A percentile compares a stretch with the other conserved stretches of the same genome.
Conservation (phyloP, 2,797 vertebrate genomes). For the Parauchenoglanis ngamensis region DNA sequence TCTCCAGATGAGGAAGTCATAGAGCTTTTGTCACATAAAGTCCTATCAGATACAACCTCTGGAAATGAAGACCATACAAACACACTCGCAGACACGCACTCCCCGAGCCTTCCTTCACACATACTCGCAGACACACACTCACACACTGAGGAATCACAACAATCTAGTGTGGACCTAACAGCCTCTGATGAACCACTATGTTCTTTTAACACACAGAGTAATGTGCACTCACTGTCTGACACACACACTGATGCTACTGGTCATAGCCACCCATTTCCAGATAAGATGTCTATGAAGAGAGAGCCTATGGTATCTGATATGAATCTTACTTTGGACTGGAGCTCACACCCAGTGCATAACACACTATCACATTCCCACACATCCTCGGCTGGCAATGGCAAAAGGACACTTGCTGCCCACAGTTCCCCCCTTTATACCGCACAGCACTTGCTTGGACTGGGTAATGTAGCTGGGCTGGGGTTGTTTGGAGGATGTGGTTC, state of each 20-base stretch:
- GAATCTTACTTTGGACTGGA: conserved; percentile 52
- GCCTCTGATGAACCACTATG: conserved; percentile 45
- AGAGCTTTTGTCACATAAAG: conserved; percentile 39
- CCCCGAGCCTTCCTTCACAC: conserved; percentile 44
- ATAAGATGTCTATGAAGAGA: conserved; percentile 45
- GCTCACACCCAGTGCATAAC: conserved; percentile 38
- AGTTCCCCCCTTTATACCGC: conserved; percentile 48
- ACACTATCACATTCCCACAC: conserved; percentile 32
- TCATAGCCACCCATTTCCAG: conserved; percentile 13
- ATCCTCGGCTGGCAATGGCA: conserved; percentile 29
- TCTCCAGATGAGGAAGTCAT: conserved; percentile 49
- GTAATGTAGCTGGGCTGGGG: conserved; percentile 50
- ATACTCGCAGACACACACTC: conserved; percentile 51
- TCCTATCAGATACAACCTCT: conserved; percentile 20
- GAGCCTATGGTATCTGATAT: conserved; percentile 41
- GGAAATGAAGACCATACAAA: conserved; percentile 22
- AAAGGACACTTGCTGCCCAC: conserved; percentile 40
- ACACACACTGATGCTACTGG: conserved; percentile 10
- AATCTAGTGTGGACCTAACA: conserved; percentile 51
- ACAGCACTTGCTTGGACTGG: conserved; percentile 53
- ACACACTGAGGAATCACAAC: conserved; percentile 53
- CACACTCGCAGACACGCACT: conserved; percentile 28
- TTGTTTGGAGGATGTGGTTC: conserved; percentile 46
- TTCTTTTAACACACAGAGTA: conserved; percentile 35
- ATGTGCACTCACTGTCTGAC: conserved; percentile 18